Evolutionary conservation across 2,888 invertebrate species (phyloP).

Genomic region (Cyaniris semiargus): DNA sequence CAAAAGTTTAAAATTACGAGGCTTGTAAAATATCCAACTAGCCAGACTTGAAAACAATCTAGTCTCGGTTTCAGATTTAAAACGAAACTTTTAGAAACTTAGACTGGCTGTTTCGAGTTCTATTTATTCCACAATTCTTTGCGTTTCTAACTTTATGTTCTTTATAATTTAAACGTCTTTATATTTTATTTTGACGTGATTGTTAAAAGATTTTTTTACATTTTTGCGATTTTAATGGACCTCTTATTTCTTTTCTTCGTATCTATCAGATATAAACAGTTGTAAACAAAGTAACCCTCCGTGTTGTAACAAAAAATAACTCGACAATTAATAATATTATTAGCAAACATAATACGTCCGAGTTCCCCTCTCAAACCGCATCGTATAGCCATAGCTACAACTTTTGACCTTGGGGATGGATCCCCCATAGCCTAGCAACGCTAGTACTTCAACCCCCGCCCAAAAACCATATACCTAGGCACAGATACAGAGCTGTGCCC

Average conservation of each 20-base stretch:
- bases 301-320: constrained; percentile 23
- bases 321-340: constrained; percentile 31
- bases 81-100: constrained; percentile 45
- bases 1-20: constrained; percentile 44
- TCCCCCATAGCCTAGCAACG: constrained; percentile 76
- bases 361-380: constrained; percentile 59
- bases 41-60: constrained; percentile 46
- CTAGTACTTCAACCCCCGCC: constrained; percentile 67
- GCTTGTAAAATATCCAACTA: constrained; percentile 45
- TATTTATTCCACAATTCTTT: constrained; percentile 35
- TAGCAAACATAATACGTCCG: constrained; percentile 39
- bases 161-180: constrained; percentile 29
- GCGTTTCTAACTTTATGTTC: constrained; percentile 29
- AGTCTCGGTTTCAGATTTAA: constrained; percentile 45
- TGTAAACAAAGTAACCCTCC: background rate
- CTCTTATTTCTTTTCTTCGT: background rate
- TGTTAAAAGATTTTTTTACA: background rate
- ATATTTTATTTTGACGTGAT: background rate
- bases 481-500: constrained; percentile 56
- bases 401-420: constrained; percentile 74
- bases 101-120: constrained; percentile 39
- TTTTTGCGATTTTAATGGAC: background rate
- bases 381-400: constrained; percentile 58
- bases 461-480: constrained; percentile 65
- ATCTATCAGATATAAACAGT: background rate